Evolutionary conservation across 2,888 invertebrate genomes (phyloP).

Genomic region (Cantharis rufa): DNA sequence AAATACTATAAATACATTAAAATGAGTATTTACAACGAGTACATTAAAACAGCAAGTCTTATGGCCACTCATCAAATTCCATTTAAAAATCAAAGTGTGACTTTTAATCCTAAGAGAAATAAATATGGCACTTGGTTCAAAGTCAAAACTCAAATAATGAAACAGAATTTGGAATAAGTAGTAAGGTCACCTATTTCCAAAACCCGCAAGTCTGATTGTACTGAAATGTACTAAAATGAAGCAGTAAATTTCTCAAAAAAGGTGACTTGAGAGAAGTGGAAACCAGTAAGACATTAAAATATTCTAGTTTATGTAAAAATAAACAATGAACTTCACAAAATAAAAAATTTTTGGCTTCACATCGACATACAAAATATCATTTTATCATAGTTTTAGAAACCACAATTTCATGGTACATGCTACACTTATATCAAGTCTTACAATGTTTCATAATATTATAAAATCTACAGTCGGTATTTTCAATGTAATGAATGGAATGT

Average conservation of each 20-base stretch:
- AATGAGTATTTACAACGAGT: conserved; percentile 24
- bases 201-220: neutral
- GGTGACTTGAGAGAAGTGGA: neutral
- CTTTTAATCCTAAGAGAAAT: neutral
- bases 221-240: neutral
- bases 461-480: neutral
- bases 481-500: conserved; percentile 22
- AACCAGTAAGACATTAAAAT: neutral
- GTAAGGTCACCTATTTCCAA: neutral
- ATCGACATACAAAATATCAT: conserved; percentile 35
- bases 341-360: conserved; percentile 3
- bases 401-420: neutral
- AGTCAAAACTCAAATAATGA: neutral
- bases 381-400: conserved; percentile 10
- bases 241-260: neutral
- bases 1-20: conserved; percentile 4
- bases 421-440: conserved; percentile 1
- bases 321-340: neutral
- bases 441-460: conserved; percentile 1
- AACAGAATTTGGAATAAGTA: neutral
- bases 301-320: neutral
- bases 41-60: conserved; percentile 31
- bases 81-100: neutral
- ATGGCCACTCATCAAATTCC: conserved; percentile 7
- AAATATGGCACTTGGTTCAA: neutral